A percentile compares a stretch with the other conserved stretches of the same genome.
These are phyloP conservation scores for Hypotaenidia philippensis DNA, from an alignment of 2,797 vertebrate species.

Conservation along the genomic window DNA sequence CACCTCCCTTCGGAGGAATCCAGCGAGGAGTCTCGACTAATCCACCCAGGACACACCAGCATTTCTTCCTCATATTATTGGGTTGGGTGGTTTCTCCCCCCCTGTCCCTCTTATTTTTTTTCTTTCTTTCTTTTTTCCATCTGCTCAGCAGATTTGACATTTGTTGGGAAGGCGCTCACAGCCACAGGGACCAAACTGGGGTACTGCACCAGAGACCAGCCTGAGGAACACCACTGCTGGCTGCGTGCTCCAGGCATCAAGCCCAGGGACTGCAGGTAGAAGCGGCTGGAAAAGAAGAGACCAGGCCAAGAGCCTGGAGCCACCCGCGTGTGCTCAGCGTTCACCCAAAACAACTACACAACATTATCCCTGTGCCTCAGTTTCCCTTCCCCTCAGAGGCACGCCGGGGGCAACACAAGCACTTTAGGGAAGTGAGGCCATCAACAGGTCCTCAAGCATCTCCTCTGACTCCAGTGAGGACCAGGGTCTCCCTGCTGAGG, in stretches of 20 bases:
- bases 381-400: not conserved
- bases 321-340: rapidly evolving
- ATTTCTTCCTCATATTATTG: slow-evolving; percentile 37
- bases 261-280: not conserved
- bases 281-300: not conserved
- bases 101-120: not conserved
- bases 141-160: slow-evolving; percentile 32
- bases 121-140: not conserved
- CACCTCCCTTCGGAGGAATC: slow-evolving; percentile 73
- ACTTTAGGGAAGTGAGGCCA: rapidly evolving
- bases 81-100: not conserved
- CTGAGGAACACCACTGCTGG: not conserved
- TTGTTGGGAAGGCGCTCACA: not conserved
- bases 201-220: rapidly evolving
- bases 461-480: not conserved
- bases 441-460: rapidly evolving
- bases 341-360: rapidly evolving
- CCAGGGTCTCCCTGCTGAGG: rapidly evolving
- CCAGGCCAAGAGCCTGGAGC: not conserved
- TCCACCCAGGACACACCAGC: slow-evolving; percentile 66
- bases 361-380: rapidly evolving
- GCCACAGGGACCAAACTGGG: rapidly evolving
- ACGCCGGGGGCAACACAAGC: not conserved
- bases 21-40: slow-evolving; percentile 51
- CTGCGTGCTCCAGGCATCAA: not conserved